Percentiles rank a stretch among this genome's conserved stretches.
Conservation (phyloP, 2,113 vertebrate species). For the Pionites leucogaster region DNA sequence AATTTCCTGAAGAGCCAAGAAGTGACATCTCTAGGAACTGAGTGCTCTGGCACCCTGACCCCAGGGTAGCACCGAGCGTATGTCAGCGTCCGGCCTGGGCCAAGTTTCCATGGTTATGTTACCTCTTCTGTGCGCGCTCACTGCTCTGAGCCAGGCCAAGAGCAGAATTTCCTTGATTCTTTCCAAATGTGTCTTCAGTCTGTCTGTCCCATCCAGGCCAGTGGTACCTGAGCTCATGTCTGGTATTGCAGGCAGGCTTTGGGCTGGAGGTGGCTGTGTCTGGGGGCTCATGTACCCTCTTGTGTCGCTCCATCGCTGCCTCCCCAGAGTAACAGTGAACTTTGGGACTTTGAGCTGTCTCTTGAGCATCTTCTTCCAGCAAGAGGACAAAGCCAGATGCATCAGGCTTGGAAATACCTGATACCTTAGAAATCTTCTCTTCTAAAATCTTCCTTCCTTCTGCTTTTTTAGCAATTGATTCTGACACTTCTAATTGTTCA, state of each 20-base stretch:
- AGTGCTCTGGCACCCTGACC: conserved; percentile 22
- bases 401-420: not conserved
- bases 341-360: not conserved
- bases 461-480: not conserved
- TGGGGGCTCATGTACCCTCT: not conserved
- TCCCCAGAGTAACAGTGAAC: fast-evolving
- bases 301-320: fast-evolving
- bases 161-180: not conserved
- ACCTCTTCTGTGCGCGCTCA: not conserved
- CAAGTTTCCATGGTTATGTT: conserved; percentile 24
- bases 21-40: conserved; percentile 1
- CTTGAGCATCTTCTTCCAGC: not conserved
- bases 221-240: not conserved
- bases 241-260: no score
- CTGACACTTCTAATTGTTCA: not conserved
- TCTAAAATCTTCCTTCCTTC: not conserved
- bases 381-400: not conserved
- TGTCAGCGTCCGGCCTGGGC: not conserved
- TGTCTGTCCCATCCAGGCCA: not conserved
- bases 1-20: conserved; percentile 25
- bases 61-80: not conserved
- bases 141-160: not conserved
- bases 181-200: not conserved
- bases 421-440: not conserved
- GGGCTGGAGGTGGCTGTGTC: not conserved